Evolutionary conservation across 2,113 vertebrate species (phyloP).

Genomic region (Columba livia): DNA sequence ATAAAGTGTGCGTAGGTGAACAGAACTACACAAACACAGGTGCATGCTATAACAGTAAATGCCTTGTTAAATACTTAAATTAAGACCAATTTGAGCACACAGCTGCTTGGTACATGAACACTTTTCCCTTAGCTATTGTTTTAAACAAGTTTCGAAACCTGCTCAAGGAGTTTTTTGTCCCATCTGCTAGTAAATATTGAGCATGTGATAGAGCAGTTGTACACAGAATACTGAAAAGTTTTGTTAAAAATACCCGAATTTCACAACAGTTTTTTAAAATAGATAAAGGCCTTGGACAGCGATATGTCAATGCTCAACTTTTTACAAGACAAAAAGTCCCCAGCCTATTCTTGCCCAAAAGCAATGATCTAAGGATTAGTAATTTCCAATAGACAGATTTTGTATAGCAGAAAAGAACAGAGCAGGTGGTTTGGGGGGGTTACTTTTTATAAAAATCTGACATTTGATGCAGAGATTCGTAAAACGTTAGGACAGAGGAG

Average conservation of each 20-base stretch:
- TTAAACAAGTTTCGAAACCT: background rate
- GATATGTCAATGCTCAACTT: background rate
- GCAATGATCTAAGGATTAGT: background rate
- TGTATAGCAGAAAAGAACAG: background rate
- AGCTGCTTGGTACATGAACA: background rate
- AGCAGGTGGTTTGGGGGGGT: background rate
- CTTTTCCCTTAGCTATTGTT: background rate
- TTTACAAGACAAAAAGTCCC: background rate
- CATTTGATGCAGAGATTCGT: background rate
- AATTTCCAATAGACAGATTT: background rate
- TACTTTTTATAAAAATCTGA: background rate
- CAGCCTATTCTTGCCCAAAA: background rate
- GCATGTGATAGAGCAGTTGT: background rate
- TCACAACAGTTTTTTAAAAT: background rate
- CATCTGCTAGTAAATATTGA: background rate
- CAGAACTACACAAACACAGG: background rate
- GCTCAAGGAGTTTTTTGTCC: background rate
- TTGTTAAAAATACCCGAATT: background rate
- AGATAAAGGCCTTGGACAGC: background rate
- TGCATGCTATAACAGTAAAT: background rate
- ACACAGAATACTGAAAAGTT: background rate
- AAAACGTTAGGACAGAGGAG: background rate
- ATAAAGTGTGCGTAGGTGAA: background rate
- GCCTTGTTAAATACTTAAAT: conserved; percentile 23
- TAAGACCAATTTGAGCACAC: conserved; percentile 2